Base-by-base conservation (phyloP, 2,797 vertebrate species). In the Platalea minor region DNA sequence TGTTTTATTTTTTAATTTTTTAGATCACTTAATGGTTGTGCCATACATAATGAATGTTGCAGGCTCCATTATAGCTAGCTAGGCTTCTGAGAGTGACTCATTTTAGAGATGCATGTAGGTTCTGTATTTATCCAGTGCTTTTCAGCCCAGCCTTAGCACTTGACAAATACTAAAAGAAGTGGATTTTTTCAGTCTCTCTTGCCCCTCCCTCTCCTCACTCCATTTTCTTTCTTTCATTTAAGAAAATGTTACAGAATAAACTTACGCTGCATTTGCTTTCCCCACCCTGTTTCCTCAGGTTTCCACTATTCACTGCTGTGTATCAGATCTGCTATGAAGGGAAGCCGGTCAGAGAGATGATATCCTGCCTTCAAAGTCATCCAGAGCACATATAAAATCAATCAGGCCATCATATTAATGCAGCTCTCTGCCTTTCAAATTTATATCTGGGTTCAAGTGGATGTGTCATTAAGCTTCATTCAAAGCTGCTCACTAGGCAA, bases 261-360 rank as follows among this genome's bases (percentile, higher is more conserved):
- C 75, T 69, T n/a, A 70, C 0, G 0, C 37, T 79, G 26, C 8
- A 1, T 90, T 84, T 70, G 2, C n/a, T 93, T 78, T 60, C 39
- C 2, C 35, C 26, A 18, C 57, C 37, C 18, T 64, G 21, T 91
- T 87, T 91, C 45, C 78, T 95, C 76, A 99, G 99, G 97, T 99
- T 99, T 83, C 99, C 99, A 0, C 97, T 99, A 35, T 99, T 99
- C 79, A 98, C 98, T 2, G 98, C 98, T 0, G 98, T 99, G 35
- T 99, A 99, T 96, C 98, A 98, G 96, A 99, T 99, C 97, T 99
- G 99, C 97, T 99, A 99, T 4, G 98, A 99, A 97, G 98, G 98
- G 61, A 98, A 96, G 85, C 98, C 99, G 0, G 98, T 99, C 68
- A 94, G 97, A 85, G 98, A 99, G 46, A 98, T 99, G 97, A 98